These are phyloP conservation scores for Hirtodrosophila histrioides DNA, from an alignment of 2,888 invertebrate genomes.

Conservation along the genomic window DNA sequence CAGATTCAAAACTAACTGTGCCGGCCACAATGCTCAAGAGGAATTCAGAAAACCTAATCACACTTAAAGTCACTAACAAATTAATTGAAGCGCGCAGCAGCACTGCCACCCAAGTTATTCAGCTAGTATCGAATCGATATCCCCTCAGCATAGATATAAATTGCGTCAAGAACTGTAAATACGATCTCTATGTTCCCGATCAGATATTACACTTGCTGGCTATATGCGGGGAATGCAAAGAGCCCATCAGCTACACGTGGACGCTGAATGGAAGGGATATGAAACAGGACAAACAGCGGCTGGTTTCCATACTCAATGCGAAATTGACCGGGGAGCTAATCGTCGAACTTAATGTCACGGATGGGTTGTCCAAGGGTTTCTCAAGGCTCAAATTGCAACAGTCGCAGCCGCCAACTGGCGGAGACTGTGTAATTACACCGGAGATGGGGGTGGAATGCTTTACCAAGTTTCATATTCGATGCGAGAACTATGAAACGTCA, in stretches of 20 bases:
- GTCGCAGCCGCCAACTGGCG: background rate
- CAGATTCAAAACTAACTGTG: conserved; percentile 17
- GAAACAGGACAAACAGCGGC: conserved; percentile 5
- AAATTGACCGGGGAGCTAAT: background rate
- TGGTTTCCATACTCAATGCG: conserved; percentile 1
- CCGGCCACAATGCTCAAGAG: background rate
- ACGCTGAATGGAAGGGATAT: conserved; percentile 3
- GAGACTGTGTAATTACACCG: conserved; percentile 1
- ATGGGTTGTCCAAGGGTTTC: background rate
- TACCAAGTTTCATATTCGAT: conserved; percentile 16
- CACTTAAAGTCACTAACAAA: conserved; percentile 10
- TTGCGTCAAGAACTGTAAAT: conserved; percentile 36
- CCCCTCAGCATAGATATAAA: conserved; percentile 16
- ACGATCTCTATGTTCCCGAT: background rate
- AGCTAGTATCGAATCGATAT: background rate
- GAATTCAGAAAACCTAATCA: conserved; percentile 1
- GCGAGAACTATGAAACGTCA: background rate
- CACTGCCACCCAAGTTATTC: conserved; percentile 12
- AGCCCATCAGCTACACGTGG: conserved; percentile 24
- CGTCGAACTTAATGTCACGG: conserved; percentile 2
- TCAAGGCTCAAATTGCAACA: conserved; percentile 4
- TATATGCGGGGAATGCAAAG: conserved; percentile 14
- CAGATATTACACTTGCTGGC: conserved; percentile 26
- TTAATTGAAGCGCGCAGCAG: background rate
- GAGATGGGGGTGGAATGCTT: conserved; percentile 15